A percentile compares a stretch with the other conserved stretches of the same genome.
Evolutionary conservation across 2,113 vertebrate species (phyloP).

Genomic region (Chitala chitala): DNA sequence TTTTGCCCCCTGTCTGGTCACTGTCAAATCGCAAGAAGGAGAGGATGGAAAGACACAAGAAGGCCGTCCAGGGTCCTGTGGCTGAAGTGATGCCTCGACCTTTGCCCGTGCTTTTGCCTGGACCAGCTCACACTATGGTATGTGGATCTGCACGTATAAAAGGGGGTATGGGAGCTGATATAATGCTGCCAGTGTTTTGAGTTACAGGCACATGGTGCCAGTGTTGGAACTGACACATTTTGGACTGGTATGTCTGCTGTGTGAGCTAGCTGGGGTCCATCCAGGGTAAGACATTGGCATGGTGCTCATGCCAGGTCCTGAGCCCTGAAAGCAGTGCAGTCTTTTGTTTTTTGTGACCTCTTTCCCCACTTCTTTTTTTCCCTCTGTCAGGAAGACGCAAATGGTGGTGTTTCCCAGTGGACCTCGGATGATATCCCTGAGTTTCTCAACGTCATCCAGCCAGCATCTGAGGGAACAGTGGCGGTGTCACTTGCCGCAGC

Average conservation of each 20-base stretch:
- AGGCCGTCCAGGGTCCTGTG: slow-evolving; percentile 31
- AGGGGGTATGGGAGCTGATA: background rate
- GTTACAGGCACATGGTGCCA: background rate
- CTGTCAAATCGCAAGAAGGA: slow-evolving; percentile 72
- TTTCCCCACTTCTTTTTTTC: background rate
- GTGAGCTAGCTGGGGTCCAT: background rate
- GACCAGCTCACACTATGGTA: background rate
- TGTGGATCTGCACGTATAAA: background rate
- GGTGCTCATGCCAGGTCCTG: background rate
- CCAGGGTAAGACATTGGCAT: background rate
- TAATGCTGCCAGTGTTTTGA: background rate
- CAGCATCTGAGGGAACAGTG: slow-evolving; percentile 45
- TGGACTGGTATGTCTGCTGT: slow-evolving; percentile 15
- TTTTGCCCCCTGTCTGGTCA: slow-evolving; percentile 67
- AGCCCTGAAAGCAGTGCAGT: slow-evolving; percentile 16
- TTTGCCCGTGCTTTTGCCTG: slow-evolving; percentile 4
- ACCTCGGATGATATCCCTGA: slow-evolving; percentile 84
- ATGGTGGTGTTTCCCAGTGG: slow-evolving; percentile 66
- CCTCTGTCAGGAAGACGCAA: slow-evolving; percentile 40
- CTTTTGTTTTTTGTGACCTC: background rate
- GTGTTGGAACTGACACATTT: slow-evolving; percentile 9
- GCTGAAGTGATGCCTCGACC: background rate
- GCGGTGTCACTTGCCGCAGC: slow-evolving; percentile 60
- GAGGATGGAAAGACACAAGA: slow-evolving; percentile 72
- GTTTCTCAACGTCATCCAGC: slow-evolving; percentile 73